phyloP scores from a whole-genome alignment of 2,113 vertebrate species.

The Peromyscus maniculatus region DNA sequence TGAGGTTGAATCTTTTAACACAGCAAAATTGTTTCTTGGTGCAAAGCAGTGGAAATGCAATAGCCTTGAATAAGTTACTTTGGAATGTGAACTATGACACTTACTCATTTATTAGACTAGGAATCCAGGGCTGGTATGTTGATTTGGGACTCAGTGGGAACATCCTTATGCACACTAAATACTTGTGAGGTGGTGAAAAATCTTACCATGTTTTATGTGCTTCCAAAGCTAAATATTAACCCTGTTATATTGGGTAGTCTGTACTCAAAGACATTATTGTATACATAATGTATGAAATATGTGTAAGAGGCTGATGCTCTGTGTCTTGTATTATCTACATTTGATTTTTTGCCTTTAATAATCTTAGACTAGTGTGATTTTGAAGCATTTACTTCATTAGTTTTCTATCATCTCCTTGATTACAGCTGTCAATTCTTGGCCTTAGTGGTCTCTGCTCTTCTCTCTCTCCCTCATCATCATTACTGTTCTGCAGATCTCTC shows the following conservation, averaged over 20 bases:
- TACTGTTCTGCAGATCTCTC: neutral
- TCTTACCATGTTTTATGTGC: neutral
- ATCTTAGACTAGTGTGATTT: neutral
- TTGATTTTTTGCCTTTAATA: neutral
- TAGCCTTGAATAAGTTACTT: conserved; percentile 6
- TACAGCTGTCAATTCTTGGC: neutral
- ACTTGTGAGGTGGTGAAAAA: neutral
- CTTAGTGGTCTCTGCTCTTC: neutral
- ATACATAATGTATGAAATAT: neutral
- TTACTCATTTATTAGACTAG: neutral
- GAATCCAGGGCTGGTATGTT: neutral
- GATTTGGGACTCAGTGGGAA: conserved; percentile 14
- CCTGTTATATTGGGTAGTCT: neutral
- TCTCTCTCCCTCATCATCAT: neutral
- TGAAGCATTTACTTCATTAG: neutral
- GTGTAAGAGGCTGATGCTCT: neutral
- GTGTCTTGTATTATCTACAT: neutral
- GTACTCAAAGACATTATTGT: neutral
- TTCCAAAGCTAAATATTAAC: conserved; percentile 15
- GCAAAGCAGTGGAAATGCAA: neutral
- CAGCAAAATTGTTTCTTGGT: neutral
- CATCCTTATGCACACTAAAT: neutral
- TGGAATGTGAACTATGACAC: neutral
- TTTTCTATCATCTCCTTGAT: neutral
- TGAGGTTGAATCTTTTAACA: conserved; percentile 23